Evolutionary conservation across 2,113 vertebrate species (phyloP).

Genomic region (Hippocampus abdominalis): DNA sequence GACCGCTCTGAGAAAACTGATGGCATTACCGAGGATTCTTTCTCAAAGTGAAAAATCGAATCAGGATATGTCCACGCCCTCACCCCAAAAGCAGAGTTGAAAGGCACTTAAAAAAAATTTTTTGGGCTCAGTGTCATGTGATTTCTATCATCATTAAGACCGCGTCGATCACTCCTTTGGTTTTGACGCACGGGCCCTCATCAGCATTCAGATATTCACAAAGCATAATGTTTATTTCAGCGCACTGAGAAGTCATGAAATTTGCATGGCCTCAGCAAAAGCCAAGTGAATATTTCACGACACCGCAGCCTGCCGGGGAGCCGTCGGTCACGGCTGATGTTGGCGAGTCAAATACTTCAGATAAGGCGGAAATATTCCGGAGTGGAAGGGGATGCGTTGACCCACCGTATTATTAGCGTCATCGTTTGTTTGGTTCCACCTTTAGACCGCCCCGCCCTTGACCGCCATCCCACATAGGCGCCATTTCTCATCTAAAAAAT

Average conservation of each 20-base stretch:
- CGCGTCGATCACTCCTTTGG: not conserved
- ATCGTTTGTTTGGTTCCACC: conserved; percentile 52
- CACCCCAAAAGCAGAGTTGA: not conserved
- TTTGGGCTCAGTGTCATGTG: not conserved
- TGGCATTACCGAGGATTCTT: conserved; percentile 52
- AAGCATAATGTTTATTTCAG: conserved; percentile 44
- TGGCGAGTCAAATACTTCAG: conserved; percentile 48
- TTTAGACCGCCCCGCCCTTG: conserved; percentile 26
- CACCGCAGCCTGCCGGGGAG: conserved; percentile 13
- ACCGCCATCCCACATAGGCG: conserved; percentile 10
- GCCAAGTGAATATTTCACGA: conserved; percentile 49
- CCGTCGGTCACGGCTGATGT: conserved; percentile 25
- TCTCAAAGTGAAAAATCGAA: conserved; percentile 64
- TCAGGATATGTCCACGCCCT: conserved; percentile 43
- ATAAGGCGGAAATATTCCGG: conserved; percentile 31
- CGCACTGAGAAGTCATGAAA: conserved; percentile 35
- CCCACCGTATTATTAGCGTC: conserved; percentile 46
- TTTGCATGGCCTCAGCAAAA: conserved; percentile 31
- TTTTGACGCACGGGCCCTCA: conserved; percentile 12
- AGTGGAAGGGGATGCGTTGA: conserved; percentile 17
- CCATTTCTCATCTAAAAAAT: not conserved
- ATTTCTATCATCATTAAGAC: not conserved
- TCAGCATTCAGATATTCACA: conserved; percentile 54
- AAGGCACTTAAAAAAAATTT: not conserved
- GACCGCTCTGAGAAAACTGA: conserved; percentile 55